A percentile compares a stretch with the other conserved stretches of the same genome.
Evolutionary conservation across 2,113 vertebrate genomes (phyloP).

Genomic region (Cavia porcellus): DNA sequence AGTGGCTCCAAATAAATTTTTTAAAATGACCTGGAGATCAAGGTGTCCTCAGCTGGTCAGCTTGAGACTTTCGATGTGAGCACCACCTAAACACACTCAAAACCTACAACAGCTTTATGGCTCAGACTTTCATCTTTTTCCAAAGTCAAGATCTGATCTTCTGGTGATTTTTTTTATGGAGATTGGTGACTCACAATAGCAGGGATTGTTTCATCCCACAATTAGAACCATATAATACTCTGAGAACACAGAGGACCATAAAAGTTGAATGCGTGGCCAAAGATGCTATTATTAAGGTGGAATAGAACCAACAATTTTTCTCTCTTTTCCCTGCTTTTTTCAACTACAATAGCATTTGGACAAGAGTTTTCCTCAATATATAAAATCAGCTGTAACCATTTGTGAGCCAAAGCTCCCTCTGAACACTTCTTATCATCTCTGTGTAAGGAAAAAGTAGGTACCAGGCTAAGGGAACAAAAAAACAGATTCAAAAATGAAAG

Average conservation of each 20-base stretch:
- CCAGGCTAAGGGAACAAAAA: neutral
- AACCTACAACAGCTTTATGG: neutral
- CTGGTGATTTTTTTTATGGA: neutral
- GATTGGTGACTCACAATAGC: neutral
- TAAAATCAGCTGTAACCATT: neutral
- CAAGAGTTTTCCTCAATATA: neutral
- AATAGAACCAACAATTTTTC: neutral
- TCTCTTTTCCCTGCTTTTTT: neutral
- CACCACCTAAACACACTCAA: neutral
- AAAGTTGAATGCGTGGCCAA: neutral
- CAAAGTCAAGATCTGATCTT: neutral
- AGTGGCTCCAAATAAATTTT: conserved; percentile 48
- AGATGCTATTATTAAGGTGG: neutral
- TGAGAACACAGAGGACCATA: neutral
- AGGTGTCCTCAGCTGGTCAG: neutral
- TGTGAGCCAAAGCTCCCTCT: neutral
- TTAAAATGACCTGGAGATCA: conserved; percentile 29
- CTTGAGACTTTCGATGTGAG: neutral
- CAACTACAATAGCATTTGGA: neutral
- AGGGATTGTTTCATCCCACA: neutral
- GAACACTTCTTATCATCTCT: neutral
- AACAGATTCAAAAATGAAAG: conserved; percentile 13
- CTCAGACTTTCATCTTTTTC: neutral
- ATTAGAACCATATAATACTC: neutral
- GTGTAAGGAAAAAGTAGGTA: neutral